Evolutionary conservation across 1,140 invertebrate species (phyloP), one percentile per base, ranked within the genome.

Genomic region (Drusus annulatus): DNA sequence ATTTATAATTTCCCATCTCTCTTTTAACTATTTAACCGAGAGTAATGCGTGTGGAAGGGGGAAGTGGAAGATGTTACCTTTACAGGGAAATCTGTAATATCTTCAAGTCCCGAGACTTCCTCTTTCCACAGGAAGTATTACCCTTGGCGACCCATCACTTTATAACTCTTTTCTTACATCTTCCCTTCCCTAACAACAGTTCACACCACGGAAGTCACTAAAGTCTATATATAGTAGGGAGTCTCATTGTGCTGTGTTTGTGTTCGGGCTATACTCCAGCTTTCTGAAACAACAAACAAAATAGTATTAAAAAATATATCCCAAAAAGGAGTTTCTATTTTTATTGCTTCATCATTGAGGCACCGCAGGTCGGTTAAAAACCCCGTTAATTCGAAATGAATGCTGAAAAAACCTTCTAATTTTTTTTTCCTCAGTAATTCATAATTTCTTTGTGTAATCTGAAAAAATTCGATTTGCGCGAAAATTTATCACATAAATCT

Each of bases 1-100:
- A 79, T 79, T 65, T 71, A 74, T 79, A 17, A 51, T 36, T 71
- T 50, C 45, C 28, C 28, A 45, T 65, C 51, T 23, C 51, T 69
- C 6, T 19, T 65, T 45, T 45, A 45, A 60, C 52, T 50, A 77
- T 23, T 51, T n/a, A 21, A 36, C 58, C 60, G 63, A 51, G 28
- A 17, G 19, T 4, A 56, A 45, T 15, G 36, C 60, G 19, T 17
- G 60, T 62, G 50, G n/a, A 28, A 78, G 51, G 62, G 25, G 21
- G 69, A 52, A 16, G 21, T 31, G 25, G 25, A 52, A 52, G 28
- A n/a, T 19, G 65, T 50, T 19, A 73, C 69, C 31, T 68, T 73
- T 56, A 56, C n/a, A 21, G 50, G 19, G n/a, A 73, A 52, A 73
- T 51, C 36, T 45, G 50, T 56, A 73, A 19, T 21, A 73, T 19